phyloP scores from a whole-genome alignment of 2,797 vertebrate genomes.

The Micrastur ruficollis region DNA sequence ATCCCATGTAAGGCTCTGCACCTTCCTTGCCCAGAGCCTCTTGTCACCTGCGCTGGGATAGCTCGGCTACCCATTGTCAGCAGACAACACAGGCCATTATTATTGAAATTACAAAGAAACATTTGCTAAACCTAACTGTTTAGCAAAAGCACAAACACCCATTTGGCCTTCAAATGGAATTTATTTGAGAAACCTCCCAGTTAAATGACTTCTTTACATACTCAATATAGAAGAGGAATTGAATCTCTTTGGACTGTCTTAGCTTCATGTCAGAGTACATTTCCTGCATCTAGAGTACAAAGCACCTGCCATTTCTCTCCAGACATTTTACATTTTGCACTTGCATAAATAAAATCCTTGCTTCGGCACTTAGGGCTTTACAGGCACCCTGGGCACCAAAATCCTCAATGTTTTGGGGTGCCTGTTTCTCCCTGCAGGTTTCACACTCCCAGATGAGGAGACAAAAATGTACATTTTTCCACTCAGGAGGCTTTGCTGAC shows the following conservation, averaged over 20 bases:
- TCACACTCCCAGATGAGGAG: background rate
- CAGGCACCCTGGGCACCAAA: background rate
- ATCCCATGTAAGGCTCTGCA: background rate
- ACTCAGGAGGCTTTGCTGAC: background rate
- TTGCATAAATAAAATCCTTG: background rate
- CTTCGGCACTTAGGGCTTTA: background rate
- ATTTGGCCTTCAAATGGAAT: background rate
- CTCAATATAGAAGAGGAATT: background rate
- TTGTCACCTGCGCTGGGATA: background rate
- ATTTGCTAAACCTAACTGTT: background rate
- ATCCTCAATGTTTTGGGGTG: background rate
- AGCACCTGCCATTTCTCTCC: conserved; percentile 13
- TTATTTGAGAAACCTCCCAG: background rate
- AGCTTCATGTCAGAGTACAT: background rate
- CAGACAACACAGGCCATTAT: background rate
- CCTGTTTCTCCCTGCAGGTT: background rate
- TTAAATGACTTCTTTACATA: background rate
- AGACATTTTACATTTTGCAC: background rate
- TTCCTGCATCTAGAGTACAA: background rate
- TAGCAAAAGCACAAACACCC: background rate
- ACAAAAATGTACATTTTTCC: background rate
- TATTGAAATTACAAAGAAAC: background rate
- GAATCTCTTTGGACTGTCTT: background rate
- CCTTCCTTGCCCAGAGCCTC: background rate
- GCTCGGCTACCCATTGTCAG: background rate